These are phyloP conservation scores for Ennomos quercinarius DNA, from an alignment of 2,888 invertebrate genomes.

Conservation along the genomic window DNA sequence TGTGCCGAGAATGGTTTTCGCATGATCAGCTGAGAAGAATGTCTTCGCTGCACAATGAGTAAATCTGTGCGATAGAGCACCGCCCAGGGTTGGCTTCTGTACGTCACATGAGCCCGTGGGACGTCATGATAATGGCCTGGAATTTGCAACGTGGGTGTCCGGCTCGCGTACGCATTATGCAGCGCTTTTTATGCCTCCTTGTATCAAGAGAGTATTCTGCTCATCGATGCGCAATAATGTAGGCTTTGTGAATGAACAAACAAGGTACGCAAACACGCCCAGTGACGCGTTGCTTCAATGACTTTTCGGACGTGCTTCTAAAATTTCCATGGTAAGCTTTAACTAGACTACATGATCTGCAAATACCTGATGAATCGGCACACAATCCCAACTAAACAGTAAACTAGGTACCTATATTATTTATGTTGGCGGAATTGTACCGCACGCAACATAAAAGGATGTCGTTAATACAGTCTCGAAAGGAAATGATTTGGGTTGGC, in stretches of 20 bases:
- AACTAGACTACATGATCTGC: constrained; percentile 7
- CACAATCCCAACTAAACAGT: constrained; percentile 4
- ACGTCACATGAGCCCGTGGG: constrained; percentile 79
- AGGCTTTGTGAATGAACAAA: constrained; percentile 72
- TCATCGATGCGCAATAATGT: constrained; percentile 69
- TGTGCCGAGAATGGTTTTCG: constrained; percentile 51
- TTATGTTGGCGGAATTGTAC: constrained; percentile 16
- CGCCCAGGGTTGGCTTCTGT: constrained; percentile 75
- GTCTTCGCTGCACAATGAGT: constrained; percentile 61
- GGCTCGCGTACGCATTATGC: constrained; percentile 66
- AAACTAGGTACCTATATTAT: neutral
- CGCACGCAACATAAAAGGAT: constrained; percentile 25
- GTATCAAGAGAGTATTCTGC: constrained; percentile 56
- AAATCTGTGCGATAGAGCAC: constrained; percentile 61
- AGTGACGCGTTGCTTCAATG: constrained; percentile 56
- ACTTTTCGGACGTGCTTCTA: constrained; percentile 47
- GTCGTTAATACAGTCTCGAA: constrained; percentile 13
- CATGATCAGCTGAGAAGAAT: constrained; percentile 67
- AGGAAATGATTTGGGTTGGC: constrained; percentile 27
- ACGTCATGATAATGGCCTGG: constrained; percentile 68
- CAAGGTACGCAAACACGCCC: constrained; percentile 62
- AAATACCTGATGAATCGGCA: constrained; percentile 12
- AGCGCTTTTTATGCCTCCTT: constrained; percentile 68
- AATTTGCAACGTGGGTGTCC: constrained; percentile 82
- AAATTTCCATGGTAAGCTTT: constrained; percentile 42